Conservation (phyloP, 2,113 vertebrate species). For the Tylochromis polylepis region DNA sequence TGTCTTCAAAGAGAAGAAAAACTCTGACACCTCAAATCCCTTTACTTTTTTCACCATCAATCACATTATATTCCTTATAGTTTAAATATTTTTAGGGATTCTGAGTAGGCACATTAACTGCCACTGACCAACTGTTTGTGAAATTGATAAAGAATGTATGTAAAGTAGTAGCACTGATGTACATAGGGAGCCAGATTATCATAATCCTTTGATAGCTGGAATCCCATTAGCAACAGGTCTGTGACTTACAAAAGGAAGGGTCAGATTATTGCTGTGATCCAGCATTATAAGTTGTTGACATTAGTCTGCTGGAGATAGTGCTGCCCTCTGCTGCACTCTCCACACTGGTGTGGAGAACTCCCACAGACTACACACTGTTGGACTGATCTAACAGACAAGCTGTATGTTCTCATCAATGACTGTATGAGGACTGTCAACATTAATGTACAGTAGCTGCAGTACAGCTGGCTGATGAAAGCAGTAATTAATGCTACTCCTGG, state of each 20-base stretch:
- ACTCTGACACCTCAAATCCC: slow-evolving; percentile 16
- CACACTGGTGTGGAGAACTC: not conserved
- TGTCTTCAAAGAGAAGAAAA: slow-evolving; percentile 39
- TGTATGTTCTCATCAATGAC: not conserved
- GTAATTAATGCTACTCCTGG: not conserved
- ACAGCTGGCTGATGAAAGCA: not conserved
- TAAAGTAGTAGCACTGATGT: slow-evolving; percentile 26
- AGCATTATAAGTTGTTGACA: slow-evolving; percentile 27
- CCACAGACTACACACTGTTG: not conserved
- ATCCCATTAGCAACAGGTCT: slow-evolving; percentile 60
- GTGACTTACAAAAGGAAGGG: slow-evolving; percentile 56
- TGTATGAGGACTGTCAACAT: not conserved
- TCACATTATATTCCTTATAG: slow-evolving; percentile 5
- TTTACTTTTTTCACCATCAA: slow-evolving; percentile 29
- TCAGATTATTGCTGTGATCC: slow-evolving; percentile 49
- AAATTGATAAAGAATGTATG: slow-evolving; percentile 52
- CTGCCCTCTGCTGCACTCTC: slow-evolving; percentile 43
- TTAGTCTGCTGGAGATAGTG: slow-evolving; percentile 11
- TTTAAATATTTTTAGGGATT: not conserved
- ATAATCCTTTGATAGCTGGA: slow-evolving; percentile 54
- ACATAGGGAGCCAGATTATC: slow-evolving; percentile 39
- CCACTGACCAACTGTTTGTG: slow-evolving; percentile 42
- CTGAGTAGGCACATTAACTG: not conserved
- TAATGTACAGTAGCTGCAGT: not conserved
- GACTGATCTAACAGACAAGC: not conserved